A percentile compares a stretch with the other conserved stretches of the same genome.
Evolutionary conservation across 1,140 invertebrate species (phyloP).

Genomic region (Eubasilissa regina): DNA sequence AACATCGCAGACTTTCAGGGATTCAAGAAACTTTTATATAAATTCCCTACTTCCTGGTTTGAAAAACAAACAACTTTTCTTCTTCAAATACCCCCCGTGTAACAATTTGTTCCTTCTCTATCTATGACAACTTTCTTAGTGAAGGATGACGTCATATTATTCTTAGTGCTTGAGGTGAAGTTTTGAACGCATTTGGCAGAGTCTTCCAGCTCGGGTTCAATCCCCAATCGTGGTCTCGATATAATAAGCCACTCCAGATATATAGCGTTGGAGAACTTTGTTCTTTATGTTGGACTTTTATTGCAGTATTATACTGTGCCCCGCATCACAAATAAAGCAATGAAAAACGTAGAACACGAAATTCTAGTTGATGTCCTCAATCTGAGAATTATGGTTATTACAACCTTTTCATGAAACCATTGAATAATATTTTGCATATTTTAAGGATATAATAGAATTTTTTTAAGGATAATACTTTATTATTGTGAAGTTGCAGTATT

Average conservation of each 20-base stretch:
- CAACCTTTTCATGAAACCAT: too few species aligned
- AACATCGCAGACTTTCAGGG: not conserved
- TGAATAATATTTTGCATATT: too few species aligned
- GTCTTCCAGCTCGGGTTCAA: not conserved
- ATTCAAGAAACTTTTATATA: not conserved
- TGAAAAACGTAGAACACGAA: constrained; percentile 34
- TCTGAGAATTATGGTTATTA: not conserved
- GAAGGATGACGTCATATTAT: constrained; percentile 41
- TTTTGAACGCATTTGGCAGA: constrained; percentile 23
- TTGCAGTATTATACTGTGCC: constrained; percentile 51
- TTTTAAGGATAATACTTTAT: too few species aligned
- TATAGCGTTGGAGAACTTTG: not conserved
- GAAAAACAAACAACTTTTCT: not conserved
- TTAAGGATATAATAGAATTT: too few species aligned
- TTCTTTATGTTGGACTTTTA: constrained; percentile 44
- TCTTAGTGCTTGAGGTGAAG: not conserved
- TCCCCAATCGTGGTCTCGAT: constrained; percentile 8
- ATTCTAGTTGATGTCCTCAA: not conserved
- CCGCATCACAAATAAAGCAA: constrained; percentile 51
- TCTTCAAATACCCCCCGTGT: not conserved
- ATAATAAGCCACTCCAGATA: not conserved
- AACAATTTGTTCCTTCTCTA: constrained; percentile 23
- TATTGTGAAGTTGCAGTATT: too few species aligned
- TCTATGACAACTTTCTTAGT: constrained; percentile 33
- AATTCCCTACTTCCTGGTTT: not conserved